A percentile compares a stretch with the other conserved stretches of the same genome.
Evolutionary conservation across 2,113 vertebrate species (phyloP).

Genomic region (Clinocottus analis): DNA sequence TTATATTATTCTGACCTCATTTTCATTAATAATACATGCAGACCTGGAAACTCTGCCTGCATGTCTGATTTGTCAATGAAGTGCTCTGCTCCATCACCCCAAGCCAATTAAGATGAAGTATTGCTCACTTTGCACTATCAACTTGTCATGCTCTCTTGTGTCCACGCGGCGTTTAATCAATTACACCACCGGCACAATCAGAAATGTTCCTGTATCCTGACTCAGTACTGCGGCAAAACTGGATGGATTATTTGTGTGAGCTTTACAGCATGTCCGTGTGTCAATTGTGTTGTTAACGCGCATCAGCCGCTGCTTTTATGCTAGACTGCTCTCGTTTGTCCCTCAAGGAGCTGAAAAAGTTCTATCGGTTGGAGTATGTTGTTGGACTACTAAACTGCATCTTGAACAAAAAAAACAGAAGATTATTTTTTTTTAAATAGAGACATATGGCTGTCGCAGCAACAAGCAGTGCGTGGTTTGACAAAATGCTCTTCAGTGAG

Average conservation of each 20-base stretch:
- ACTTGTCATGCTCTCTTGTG: conserved; percentile 15
- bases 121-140: conserved; percentile 46
- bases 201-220: background rate
- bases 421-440: background rate
- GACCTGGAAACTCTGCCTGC: conserved; percentile 13
- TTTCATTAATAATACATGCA: conserved; percentile 11
- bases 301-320: background rate
- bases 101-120: conserved; percentile 56
- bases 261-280: background rate
- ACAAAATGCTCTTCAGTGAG: conserved; percentile 26
- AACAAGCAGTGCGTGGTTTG: conserved; percentile 6
- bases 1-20: background rate
- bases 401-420: background rate
- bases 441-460: conserved; percentile 17
- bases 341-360: background rate
- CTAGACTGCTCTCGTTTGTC: conserved; percentile 3
- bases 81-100: conserved; percentile 9
- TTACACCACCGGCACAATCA: conserved; percentile 28
- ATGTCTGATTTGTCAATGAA: conserved; percentile 47
- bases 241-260: background rate
- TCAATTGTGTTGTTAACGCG: background rate
- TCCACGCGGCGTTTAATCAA: conserved; percentile 31
- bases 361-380: background rate
- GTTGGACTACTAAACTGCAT: background rate
- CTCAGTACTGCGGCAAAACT: background rate